Evolutionary conservation across 2,888 invertebrate genomes (phyloP), one percentile per base, ranked within the genome.

Genomic region (Teinopalpus imperialis): DNA sequence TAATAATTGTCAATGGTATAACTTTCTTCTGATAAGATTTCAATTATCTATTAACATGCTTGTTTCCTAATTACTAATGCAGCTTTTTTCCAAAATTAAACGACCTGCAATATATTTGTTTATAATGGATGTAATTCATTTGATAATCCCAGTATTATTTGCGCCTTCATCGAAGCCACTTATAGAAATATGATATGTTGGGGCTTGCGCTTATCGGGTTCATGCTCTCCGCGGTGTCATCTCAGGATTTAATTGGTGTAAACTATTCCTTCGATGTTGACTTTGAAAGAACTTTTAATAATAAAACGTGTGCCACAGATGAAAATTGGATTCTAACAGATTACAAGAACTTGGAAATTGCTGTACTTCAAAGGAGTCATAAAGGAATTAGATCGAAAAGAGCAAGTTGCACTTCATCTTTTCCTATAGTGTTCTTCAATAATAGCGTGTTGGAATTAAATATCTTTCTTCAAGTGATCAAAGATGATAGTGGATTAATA

Each of bases 371-470:
- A 16, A 39, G 13, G 1, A 54, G 49, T 34, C 37, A 37, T 13
- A 41, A 40, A 43, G 56, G 50, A 10, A 49, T 68, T 16, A 47
- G 34, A 42, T 54, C 65, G 7, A 40, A 26, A 0, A 26, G 8
- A 3, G 36, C 52, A 9, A 68, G 65, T 35, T 69, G 69, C 45
- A 29, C 53, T 2, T 35, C 59, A 0, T 60, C 61, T 2, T 59
- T 58, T 16, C 52, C 56, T 3, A 46, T 65, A 0, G 36, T 51
- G 21, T 63, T 66, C 6, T 13, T 51, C 3, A 12, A 43, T 6
- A 54, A 43, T 7, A 53, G 60, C 18, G 35, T 27, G 10, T 13
- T 69, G 14, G 56, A 62, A 51, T 30, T 65, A 9, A 43, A 42
- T 4, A 56, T 64, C 7, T 65, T 56, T 30, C 24, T 63, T 8